Evolutionary conservation across 2,888 invertebrate species (phyloP).

Genomic region (Amphiduros pacificus): DNA sequence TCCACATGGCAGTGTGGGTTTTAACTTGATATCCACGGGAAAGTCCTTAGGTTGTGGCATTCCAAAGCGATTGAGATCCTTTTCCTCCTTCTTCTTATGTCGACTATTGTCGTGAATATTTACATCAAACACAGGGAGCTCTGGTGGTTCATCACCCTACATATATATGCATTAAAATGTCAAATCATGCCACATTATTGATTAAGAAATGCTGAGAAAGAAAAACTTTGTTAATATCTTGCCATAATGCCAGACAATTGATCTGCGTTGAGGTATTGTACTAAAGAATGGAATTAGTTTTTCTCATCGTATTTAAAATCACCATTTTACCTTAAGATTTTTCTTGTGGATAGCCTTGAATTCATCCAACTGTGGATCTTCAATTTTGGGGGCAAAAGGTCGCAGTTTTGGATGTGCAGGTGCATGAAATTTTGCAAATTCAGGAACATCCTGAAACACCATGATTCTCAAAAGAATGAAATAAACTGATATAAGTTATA

Average conservation of each 20-base stretch:
- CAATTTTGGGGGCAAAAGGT: no score
- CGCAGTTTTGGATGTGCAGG: no score
- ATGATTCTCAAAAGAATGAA: no score
- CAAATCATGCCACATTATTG: neutral
- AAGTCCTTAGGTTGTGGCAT: conserved; percentile 6
- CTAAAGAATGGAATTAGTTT: no score
- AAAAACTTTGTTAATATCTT: neutral
- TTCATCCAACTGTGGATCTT: conserved; percentile 9
- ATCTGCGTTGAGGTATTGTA: no score
- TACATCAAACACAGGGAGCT: conserved; percentile 11
- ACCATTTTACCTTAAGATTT: neutral
- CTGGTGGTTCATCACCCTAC: neutral
- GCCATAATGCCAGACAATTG: no score
- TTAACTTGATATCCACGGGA: neutral
- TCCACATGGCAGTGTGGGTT: neutral
- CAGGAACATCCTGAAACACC: no score
- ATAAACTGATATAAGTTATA: no score
- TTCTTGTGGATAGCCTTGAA: conserved; percentile 7
- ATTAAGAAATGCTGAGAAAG: neutral
- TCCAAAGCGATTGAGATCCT: conserved; percentile 10
- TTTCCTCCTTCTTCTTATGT: no score
- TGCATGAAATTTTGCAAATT: no score
- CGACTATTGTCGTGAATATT: conserved; percentile 10
- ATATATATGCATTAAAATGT: no score
- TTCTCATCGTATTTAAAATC: neutral